These are phyloP conservation scores for Drosophila triauraria DNA, from an alignment of 1,140 invertebrate species.

Conservation along the genomic window DNA sequence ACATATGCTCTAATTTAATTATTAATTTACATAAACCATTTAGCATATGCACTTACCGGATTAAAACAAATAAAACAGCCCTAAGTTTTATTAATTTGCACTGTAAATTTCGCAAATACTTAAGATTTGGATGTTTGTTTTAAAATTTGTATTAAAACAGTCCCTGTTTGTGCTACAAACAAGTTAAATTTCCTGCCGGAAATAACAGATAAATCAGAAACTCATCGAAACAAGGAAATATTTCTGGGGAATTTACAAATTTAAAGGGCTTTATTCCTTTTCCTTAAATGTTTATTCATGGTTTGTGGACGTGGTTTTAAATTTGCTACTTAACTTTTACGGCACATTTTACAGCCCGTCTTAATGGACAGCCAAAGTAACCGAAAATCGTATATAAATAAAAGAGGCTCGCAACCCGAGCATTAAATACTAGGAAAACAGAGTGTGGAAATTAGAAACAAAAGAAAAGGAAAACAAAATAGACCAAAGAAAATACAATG, in stretches of 20 bases:
- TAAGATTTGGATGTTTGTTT: neutral
- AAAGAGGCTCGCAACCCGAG: slow-evolving; percentile 7
- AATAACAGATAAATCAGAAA: neutral
- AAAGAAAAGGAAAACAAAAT: neutral
- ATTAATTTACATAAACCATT: too few relatives aligned
- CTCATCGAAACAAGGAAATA: neutral
- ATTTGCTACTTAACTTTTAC: neutral
- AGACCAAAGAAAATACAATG: slow-evolving; percentile 20
- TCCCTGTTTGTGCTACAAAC: too few relatives aligned
- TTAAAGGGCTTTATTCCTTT: neutral
- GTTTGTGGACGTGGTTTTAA: neutral
- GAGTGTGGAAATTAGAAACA: slow-evolving; percentile 13
- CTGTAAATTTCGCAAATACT: neutral
- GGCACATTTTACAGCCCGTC: neutral
- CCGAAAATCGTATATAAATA: slow-evolving; percentile 13
- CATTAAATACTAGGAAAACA: slow-evolving; percentile 15
- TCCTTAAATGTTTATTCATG: too few relatives aligned
- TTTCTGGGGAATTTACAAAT: neutral
- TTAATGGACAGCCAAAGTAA: slow-evolving; percentile 8
- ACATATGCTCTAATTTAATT: too few relatives aligned
- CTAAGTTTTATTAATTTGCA: neutral
- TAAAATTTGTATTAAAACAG: neutral
- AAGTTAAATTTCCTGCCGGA: neutral
- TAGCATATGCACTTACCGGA: too few relatives aligned
- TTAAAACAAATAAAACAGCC: too few relatives aligned